Evolutionary conservation across 2,888 invertebrate species (phyloP).

Genomic region (Cephus spinipes): DNA sequence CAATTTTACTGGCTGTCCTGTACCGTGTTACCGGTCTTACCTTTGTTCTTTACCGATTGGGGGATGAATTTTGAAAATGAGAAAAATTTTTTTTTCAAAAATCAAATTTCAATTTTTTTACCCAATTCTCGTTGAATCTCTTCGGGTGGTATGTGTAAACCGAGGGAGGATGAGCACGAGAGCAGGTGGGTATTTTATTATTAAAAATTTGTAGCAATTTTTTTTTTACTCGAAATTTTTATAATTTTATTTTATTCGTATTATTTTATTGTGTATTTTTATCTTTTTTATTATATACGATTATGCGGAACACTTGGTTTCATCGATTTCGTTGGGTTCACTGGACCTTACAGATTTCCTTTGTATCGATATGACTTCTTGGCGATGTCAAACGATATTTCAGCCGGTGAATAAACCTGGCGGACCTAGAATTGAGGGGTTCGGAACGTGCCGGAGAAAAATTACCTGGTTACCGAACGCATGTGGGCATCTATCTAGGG

Average conservation of each 20-base stretch:
- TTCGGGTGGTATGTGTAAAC: too few relatives aligned
- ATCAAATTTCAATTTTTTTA: too few relatives aligned
- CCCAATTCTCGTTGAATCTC: too few relatives aligned
- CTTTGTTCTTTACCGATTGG: neutral
- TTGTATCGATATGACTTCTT: neutral
- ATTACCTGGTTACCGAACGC: neutral
- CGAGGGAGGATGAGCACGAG: too few relatives aligned
- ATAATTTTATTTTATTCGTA: too few relatives aligned
- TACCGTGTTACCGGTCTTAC: neutral
- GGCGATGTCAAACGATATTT: neutral
- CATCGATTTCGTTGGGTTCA: neutral
- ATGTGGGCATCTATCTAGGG: slow-evolving; percentile 1
- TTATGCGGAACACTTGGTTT: neutral
- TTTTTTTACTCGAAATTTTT: too few relatives aligned
- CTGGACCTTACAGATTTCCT: neutral
- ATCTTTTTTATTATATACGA: neutral
- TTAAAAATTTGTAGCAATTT: too few relatives aligned
- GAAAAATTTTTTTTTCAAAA: too few relatives aligned
- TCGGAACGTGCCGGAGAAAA: neutral
- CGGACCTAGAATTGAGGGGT: neutral
- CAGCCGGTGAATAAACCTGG: neutral
- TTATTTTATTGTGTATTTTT: too few relatives aligned
- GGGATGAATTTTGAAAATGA: neutral
- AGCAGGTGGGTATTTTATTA: too few relatives aligned
- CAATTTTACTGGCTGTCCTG: neutral